Evolutionary conservation across 2,888 invertebrate species (phyloP).

Genomic region (Rosalia funebris): DNA sequence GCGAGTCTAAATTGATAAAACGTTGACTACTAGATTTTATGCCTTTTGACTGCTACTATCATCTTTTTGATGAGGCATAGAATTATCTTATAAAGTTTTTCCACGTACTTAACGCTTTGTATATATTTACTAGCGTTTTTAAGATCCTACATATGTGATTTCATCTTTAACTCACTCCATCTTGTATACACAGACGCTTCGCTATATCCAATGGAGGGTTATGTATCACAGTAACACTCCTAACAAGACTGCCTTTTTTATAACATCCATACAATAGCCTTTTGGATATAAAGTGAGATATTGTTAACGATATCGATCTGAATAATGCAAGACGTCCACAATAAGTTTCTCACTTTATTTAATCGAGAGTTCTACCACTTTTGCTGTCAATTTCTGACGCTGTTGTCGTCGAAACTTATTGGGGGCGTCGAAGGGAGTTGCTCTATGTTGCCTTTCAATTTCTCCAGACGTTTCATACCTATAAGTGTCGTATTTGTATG

Average conservation of each 20-base stretch:
- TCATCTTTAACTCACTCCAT: too few species aligned
- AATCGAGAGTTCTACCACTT: conserved; percentile 36
- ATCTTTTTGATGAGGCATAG: too few species aligned
- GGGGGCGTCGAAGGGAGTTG: conserved; percentile 41
- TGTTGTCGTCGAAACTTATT: conserved; percentile 47
- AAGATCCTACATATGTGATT: too few species aligned
- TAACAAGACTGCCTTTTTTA: conserved; percentile 1
- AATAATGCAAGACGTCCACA: conserved; percentile 37
- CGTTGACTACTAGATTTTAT: too few species aligned
- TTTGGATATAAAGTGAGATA: conserved; percentile 23
- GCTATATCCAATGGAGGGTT: background rate
- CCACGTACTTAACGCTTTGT: too few species aligned
- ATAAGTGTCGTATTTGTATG: conserved; percentile 20
- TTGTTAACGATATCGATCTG: conserved; percentile 34
- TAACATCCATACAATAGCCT: conserved; percentile 12
- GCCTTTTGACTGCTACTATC: too few species aligned
- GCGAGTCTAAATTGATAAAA: too few species aligned
- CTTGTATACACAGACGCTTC: too few species aligned
- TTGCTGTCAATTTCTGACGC: conserved; percentile 44
- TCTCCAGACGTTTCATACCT: conserved; percentile 19
- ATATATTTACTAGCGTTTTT: too few species aligned
- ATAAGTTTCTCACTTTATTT: conserved; percentile 31
- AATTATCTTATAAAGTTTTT: too few species aligned
- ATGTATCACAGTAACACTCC: conserved; percentile 1
- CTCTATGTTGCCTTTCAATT: conserved; percentile 36